Conservation (phyloP, 2,113 vertebrate genomes). For the Chaetops frenatus region DNA sequence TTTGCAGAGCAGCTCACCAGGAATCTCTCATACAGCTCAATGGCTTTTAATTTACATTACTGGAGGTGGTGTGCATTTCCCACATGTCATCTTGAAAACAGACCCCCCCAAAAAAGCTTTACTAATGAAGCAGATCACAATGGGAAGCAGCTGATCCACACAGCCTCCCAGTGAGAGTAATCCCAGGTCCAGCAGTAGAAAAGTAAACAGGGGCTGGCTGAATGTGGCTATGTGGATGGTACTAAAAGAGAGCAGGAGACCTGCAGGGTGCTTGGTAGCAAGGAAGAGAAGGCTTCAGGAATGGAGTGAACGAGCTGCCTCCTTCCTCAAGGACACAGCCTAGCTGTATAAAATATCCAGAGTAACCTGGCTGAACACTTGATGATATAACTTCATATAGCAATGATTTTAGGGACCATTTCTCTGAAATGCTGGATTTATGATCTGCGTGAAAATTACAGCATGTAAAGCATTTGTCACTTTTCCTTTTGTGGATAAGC, state of each 20-base stretch:
- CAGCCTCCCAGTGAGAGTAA: background rate
- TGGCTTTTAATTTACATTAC: background rate
- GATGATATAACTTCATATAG: background rate
- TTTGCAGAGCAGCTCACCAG: background rate
- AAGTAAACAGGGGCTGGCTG: background rate
- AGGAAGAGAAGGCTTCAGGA: background rate
- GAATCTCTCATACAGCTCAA: background rate
- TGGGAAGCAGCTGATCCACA: background rate
- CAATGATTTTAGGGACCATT: background rate
- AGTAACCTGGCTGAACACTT: background rate
- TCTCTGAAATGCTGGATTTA: background rate
- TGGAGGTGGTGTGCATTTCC: background rate
- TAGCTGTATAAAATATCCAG: background rate
- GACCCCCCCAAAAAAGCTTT: background rate
- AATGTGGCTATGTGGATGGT: background rate
- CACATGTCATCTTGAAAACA: background rate
- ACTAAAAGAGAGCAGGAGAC: background rate
- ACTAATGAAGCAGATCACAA: background rate
- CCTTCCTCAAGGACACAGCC: background rate
- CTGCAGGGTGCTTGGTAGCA: background rate
- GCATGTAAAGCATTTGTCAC: background rate
- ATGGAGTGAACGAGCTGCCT: background rate
- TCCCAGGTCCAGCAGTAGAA: background rate
- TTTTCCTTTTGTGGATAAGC: background rate
- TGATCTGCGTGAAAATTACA: background rate